phyloP scores from a whole-genome alignment of 2,888 invertebrate genomes.

The Caprella mutica region DNA sequence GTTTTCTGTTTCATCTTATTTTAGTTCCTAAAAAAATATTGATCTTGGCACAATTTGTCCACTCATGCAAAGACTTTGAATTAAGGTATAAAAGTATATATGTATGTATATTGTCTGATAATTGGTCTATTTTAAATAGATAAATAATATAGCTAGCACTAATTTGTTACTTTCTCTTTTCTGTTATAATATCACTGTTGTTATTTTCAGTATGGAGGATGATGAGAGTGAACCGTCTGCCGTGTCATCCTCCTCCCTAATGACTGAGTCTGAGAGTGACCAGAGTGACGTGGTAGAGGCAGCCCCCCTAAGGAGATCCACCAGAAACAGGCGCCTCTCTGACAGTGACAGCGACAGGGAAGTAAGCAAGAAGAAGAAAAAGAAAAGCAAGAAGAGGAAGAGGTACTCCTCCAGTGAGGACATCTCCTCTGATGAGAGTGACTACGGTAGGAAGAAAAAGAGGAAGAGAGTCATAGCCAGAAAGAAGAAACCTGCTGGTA shows the following conservation, averaged over 20 bases:
- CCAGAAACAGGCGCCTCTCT: slow-evolving; percentile 20
- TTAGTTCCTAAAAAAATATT: no score
- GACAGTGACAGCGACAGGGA: slow-evolving; percentile 17
- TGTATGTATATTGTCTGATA: no score
- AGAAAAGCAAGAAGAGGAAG: slow-evolving; percentile 12
- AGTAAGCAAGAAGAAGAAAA: slow-evolving; percentile 27
- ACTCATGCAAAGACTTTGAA: no score
- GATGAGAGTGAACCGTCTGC: slow-evolving; percentile 28
- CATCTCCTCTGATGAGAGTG: slow-evolving; percentile 22
- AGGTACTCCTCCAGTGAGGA: slow-evolving; percentile 22
- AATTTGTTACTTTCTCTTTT: no score
- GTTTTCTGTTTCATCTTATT: no score
- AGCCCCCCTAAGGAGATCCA: slow-evolving; percentile 12
- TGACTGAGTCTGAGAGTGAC: slow-evolving; percentile 29
- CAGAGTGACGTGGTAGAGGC: slow-evolving; percentile 25
- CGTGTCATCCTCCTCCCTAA: slow-evolving; percentile 25
- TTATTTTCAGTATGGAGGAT: slow-evolving; percentile 18
- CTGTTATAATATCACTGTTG: no score
- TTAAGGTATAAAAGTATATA: no score
- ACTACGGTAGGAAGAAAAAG: slow-evolving; percentile 23
- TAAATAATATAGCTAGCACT: no score
- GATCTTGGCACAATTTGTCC: no score
- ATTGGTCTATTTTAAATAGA: no score
- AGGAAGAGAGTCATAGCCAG: slow-evolving; percentile 7
- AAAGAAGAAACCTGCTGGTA: neutral